Evolutionary conservation across 2,113 vertebrate species (phyloP).

Genomic region (Spilogale gracilis): DNA sequence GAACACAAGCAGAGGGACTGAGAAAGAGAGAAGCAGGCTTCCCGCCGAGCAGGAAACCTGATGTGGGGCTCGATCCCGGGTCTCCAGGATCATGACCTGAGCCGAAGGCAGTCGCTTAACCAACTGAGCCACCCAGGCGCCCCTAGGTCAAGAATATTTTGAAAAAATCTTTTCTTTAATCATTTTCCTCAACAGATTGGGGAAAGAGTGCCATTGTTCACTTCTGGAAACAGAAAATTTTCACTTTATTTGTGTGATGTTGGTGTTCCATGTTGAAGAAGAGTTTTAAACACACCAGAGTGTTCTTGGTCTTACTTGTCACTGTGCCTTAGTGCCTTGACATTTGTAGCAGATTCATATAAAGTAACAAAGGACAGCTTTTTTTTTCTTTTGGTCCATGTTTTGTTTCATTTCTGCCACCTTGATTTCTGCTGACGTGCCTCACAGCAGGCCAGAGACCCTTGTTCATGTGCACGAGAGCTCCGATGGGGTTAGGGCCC

Average conservation of each 20-base stretch:
- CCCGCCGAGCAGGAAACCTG: no score
- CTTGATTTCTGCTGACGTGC: no score
- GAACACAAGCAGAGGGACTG: no score
- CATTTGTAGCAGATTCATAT: rapidly evolving
- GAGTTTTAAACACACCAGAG: rapidly evolving
- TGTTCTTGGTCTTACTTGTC: not conserved
- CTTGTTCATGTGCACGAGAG: rapidly evolving
- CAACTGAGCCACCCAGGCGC: no score
- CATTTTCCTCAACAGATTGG: no score
- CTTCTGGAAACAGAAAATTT: not conserved
- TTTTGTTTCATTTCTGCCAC: no score
- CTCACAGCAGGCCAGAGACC: not conserved
- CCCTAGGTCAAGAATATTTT: not conserved
- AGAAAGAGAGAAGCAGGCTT: no score
- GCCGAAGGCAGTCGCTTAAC: no score
- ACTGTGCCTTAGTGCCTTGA: no score
- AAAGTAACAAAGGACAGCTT: not conserved
- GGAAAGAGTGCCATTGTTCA: not conserved
- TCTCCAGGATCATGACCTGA: no score
- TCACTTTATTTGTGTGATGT: not conserved
- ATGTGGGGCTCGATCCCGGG: no score
- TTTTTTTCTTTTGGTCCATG: rapidly evolving
- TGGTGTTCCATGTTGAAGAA: rapidly evolving
- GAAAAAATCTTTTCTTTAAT: not conserved
- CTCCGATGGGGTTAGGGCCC: rapidly evolving